Conservation (phyloP, 2,888 invertebrate species). For the Syritta pipiens region DNA sequence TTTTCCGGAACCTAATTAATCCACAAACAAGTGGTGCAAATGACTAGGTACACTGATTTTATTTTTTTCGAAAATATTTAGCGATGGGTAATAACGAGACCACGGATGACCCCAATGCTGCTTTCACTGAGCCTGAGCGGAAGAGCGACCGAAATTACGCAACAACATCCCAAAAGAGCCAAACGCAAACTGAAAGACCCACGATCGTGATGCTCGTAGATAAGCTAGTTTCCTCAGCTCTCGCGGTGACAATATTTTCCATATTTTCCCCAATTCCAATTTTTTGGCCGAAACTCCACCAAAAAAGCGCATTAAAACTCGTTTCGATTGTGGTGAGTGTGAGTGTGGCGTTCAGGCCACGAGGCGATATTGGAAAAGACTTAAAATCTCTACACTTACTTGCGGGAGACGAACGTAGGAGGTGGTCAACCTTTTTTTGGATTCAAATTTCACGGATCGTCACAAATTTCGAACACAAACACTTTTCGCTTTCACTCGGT, state of each 20-base stretch:
- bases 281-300: conserved; percentile 1
- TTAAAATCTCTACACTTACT: background rate
- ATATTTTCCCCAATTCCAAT: conserved; percentile 12
- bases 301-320: conserved; percentile 15
- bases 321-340: background rate
- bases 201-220: conserved; percentile 11
- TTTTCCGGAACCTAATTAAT: conserved; percentile 25
- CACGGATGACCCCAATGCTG: conserved; percentile 34
- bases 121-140: conserved; percentile 35
- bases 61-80: conserved; percentile 2
- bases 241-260: conserved; percentile 45
- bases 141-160: conserved; percentile 39
- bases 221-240: conserved; percentile 22
- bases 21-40: conserved; percentile 14
- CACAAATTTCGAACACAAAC: too few species aligned
- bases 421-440: background rate
- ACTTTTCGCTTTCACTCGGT: too few species aligned
- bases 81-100: conserved; percentile 2
- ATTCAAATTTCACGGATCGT: too few species aligned
- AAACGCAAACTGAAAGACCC: conserved; percentile 33
- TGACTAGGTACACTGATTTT: conserved; percentile 6
- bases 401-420: too few species aligned
- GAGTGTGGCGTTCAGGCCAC: background rate
- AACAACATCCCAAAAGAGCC: conserved; percentile 44
- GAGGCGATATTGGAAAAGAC: background rate